These are phyloP conservation scores for Drosophila pseudoobscura DNA, from an alignment of 1,140 invertebrate genomes.

Conservation along the genomic window DNA sequence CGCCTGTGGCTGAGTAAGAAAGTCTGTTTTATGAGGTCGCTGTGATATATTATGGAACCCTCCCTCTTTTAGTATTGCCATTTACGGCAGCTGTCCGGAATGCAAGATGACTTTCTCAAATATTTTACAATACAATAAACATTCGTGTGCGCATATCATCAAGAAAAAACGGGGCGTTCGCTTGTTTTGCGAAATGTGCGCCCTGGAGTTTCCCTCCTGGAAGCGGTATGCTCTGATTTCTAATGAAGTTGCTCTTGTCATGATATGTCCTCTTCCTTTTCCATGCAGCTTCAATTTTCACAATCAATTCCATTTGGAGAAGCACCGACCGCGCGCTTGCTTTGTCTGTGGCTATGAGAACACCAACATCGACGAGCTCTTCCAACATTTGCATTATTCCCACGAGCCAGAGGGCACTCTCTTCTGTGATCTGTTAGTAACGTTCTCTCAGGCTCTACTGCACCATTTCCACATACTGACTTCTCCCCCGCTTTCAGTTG, in stretches of 20 bases:
- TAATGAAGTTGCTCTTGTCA: too few relatives aligned
- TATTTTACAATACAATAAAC: conserved; percentile 72
- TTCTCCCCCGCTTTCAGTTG: conserved; percentile 44
- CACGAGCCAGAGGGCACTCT: conserved; percentile 63
- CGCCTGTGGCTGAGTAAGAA: conserved; percentile 66
- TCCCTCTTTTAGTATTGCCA: conserved; percentile 49
- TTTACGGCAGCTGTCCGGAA: conserved; percentile 72
- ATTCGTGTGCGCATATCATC: conserved; percentile 70
- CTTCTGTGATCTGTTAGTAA: conserved; percentile 65
- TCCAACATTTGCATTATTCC: conserved; percentile 69
- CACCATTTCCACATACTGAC: not conserved
- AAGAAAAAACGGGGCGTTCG: conserved; percentile 55
- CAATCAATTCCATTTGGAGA: conserved; percentile 75
- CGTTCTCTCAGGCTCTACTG: too few relatives aligned
- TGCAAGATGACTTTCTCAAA: conserved; percentile 73
- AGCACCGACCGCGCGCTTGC: conserved; percentile 66
- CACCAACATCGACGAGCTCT: conserved; percentile 69
- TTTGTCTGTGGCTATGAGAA: conserved; percentile 64
- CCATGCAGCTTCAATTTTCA: conserved; percentile 69
- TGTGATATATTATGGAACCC: not conserved
- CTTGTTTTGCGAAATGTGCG: conserved; percentile 67
- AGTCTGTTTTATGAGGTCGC: too few relatives aligned
- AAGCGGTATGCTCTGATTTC: conserved; percentile 53
- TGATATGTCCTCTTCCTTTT: not conserved
- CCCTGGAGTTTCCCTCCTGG: conserved; percentile 70